Conservation (phyloP, 2,113 vertebrate species). For the Murina feae region DNA sequence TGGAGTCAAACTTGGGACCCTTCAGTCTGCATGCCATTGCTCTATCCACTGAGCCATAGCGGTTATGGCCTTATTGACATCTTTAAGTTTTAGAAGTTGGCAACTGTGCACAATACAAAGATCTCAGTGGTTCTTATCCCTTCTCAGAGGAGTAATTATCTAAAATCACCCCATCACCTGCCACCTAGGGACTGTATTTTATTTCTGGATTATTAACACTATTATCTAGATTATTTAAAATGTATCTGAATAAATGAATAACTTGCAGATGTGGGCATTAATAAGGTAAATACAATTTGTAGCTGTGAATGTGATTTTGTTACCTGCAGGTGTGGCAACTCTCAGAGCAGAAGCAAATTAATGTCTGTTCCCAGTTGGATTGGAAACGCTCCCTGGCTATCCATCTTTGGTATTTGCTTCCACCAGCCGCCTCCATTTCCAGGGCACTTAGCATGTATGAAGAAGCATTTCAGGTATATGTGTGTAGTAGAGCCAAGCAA, state of each 20-base stretch:
- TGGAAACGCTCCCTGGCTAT: slow-evolving; percentile 94
- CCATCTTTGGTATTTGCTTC: slow-evolving; percentile 96
- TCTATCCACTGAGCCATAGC: no score
- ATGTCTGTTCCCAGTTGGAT: slow-evolving; percentile 90
- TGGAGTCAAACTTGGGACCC: no score
- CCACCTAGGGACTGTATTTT: neutral
- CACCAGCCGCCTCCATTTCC: slow-evolving; percentile 92
- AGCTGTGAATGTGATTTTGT: neutral
- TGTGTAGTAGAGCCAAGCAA: neutral
- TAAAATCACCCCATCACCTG: neutral
- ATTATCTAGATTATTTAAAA: neutral
- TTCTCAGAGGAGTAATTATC: neutral
- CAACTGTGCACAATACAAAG: neutral
- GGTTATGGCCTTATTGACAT: neutral
- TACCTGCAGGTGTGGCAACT: slow-evolving; percentile 91
- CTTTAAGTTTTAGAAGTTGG: neutral
- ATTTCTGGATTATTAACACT: neutral
- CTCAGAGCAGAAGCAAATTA: slow-evolving; percentile 85
- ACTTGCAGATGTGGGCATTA: neutral
- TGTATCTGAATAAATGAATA: slow-evolving; percentile 6
- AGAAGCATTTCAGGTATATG: slow-evolving; percentile 89
- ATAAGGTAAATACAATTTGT: neutral
- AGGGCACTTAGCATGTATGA: slow-evolving; percentile 90
- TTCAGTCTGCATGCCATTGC: no score
- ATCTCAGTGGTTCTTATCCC: neutral